These are phyloP conservation scores for Erythrolamprus reginae DNA, from an alignment of 2,113 vertebrate species.

Conservation along the genomic window DNA sequence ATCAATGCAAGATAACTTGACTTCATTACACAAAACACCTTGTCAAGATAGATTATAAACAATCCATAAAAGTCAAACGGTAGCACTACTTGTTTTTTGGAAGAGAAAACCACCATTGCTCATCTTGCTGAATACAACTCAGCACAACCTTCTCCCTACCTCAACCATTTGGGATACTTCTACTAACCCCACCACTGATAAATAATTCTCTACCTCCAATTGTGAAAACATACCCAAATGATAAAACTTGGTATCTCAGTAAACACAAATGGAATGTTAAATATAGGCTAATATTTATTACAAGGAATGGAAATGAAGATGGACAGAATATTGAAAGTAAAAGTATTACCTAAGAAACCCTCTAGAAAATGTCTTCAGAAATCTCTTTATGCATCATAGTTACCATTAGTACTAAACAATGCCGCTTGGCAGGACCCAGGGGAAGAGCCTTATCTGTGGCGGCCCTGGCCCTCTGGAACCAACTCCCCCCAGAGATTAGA, in stretches of 20 bases:
- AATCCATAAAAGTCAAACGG: neutral
- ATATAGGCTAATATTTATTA: neutral
- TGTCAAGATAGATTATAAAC: neutral
- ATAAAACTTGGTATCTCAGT: neutral
- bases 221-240: neutral
- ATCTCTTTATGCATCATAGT: neutral
- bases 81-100: neutral
- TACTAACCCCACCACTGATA: neutral
- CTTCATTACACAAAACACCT: neutral
- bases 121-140: neutral
- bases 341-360: neutral
- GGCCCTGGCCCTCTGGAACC: too few relatives aligned
- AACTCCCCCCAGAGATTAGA: too few relatives aligned
- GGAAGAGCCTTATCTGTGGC: too few relatives aligned
- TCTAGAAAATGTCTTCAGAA: neutral
- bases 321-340: neutral
- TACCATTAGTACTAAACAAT: too few relatives aligned
- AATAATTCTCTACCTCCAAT: neutral
- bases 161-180: neutral
- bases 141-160: neutral
- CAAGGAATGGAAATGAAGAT: neutral
- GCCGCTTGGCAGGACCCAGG: too few relatives aligned
- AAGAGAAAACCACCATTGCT: neutral
- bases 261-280: neutral
- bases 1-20: neutral